Conservation (phyloP, 2,888 invertebrate genomes). For the Eupithecia inturbata region DNA sequence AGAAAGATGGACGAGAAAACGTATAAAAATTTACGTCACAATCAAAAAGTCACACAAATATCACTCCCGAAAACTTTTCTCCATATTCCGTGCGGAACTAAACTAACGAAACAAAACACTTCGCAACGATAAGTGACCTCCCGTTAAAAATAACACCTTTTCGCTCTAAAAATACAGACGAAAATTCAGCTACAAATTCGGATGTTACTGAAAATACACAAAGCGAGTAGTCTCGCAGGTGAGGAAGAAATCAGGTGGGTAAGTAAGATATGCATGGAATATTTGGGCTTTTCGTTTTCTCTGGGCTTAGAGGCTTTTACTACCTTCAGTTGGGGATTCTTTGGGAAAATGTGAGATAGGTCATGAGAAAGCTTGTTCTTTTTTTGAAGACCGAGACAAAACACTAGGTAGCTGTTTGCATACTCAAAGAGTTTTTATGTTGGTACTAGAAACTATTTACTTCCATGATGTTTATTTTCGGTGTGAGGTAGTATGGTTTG, state of each 20-base stretch:
- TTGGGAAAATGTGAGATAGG: background rate
- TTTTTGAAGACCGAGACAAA: background rate
- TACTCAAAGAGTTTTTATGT: background rate
- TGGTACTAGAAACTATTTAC: background rate
- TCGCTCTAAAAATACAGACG: slow-evolving; percentile 41
- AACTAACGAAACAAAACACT: slow-evolving; percentile 32
- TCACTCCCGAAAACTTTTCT: background rate
- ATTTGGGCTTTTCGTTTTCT: slow-evolving; percentile 10
- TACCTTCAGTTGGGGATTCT: background rate
- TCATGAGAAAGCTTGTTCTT: background rate
- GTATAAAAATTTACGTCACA: background rate
- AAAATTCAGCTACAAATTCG: slow-evolving; percentile 36
- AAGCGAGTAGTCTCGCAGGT: slow-evolving; percentile 5
- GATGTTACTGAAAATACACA: slow-evolving; percentile 28
- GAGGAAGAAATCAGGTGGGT: slow-evolving; percentile 16
- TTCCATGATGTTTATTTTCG: too few relatives aligned
- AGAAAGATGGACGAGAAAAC: background rate
- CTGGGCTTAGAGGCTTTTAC: slow-evolving; percentile 3
- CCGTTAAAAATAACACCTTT: slow-evolving; percentile 43
- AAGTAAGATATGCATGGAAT: slow-evolving; percentile 24
- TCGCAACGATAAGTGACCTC: slow-evolving; percentile 41
- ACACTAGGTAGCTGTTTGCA: background rate
- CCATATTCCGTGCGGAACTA: background rate
- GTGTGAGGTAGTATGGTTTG: too few relatives aligned
- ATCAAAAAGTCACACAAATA: background rate